These are phyloP conservation scores for Gymnothorax javanicus DNA, from an alignment of 2,797 vertebrate genomes.

Conservation along the genomic window DNA sequence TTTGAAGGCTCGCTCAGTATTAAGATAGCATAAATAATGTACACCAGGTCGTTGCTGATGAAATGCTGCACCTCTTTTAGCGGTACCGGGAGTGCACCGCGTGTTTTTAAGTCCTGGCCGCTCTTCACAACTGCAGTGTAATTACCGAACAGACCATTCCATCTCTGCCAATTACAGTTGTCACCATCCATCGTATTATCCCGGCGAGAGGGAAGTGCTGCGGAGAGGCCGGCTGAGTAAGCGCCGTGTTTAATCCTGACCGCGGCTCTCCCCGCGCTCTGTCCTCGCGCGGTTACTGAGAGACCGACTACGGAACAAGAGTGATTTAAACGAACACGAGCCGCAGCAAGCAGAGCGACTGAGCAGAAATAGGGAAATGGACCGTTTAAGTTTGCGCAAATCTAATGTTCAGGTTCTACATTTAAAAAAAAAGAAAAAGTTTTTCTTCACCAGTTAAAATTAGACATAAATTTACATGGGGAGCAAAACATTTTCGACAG, in stretches of 20 bases:
- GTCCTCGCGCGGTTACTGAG: background rate
- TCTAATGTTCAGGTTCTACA: too few relatives aligned
- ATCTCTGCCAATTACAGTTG: conserved; percentile 16
- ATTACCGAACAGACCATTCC: conserved; percentile 22
- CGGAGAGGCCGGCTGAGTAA: background rate
- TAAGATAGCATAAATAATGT: background rate
- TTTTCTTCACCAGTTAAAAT: too few relatives aligned
- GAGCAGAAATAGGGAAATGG: background rate
- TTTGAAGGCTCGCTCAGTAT: background rate
- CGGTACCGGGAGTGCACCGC: background rate
- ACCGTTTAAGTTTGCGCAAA: too few relatives aligned
- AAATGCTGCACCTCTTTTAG: background rate
- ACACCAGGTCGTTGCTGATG: background rate
- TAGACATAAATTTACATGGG: too few relatives aligned
- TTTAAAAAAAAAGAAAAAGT: too few relatives aligned
- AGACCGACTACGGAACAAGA: background rate
- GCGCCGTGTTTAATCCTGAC: background rate
- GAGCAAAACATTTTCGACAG: background rate
- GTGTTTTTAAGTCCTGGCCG: background rate
- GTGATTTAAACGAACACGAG: background rate
- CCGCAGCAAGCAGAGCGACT: background rate
- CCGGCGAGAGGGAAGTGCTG: background rate
- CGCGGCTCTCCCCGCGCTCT: background rate
- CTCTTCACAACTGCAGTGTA: background rate
- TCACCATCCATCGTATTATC: conserved; percentile 21